Base-by-base conservation (phyloP, 2,797 vertebrate genomes). In the Antennarius maculatus region DNA sequence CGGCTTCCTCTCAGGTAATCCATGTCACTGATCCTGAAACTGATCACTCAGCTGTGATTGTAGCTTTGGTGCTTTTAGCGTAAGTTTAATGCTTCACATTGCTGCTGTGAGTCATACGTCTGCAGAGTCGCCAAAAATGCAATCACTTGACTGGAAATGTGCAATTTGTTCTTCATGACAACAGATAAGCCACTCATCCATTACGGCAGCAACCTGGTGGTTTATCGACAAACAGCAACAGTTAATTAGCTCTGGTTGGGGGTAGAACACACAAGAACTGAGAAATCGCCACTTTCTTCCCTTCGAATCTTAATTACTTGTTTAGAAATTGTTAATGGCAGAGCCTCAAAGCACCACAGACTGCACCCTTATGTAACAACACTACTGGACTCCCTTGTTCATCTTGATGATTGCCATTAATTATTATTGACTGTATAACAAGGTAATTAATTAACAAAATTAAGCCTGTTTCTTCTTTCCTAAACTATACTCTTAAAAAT, bases 241-340 rank as follows among this genome's bases (percentile, higher is more conserved):
- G 62, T 57, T 66, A 42, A 84, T 80, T 79, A 56, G 60, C 50
- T 62, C 42, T 16, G 49, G 58, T 68, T 64, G 37, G 54, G n/a
- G 23, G 68, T 37, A 46, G 53, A 47, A 8, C 45, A 11, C 23
- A 56, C 46, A 54, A 54, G 2, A 74, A 75, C 77, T 58, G 14
- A 64, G 48, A 74, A 61, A 63, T 57, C 27, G 39, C 16, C 15
- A 18, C 27, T 82, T 66, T 61, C 76, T 80, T 70, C 46, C 69
- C 56, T 53, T 51, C 57, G 66, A 71, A 57, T 78, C 53, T 58
- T 76, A 78, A 76, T 77, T 55, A 62, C 45, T 76, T 74, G 69
- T 82, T 86, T 71, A 45, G 49, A 70, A 75, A 62, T 57, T 72
- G 58, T 72, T 81, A 71, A 56, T 2, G 56, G 17, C 18, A 48